Evolutionary conservation across 2,797 vertebrate species (phyloP), one percentile per base, ranked within the genome.

Genomic region (Thamnophis elegans): DNA sequence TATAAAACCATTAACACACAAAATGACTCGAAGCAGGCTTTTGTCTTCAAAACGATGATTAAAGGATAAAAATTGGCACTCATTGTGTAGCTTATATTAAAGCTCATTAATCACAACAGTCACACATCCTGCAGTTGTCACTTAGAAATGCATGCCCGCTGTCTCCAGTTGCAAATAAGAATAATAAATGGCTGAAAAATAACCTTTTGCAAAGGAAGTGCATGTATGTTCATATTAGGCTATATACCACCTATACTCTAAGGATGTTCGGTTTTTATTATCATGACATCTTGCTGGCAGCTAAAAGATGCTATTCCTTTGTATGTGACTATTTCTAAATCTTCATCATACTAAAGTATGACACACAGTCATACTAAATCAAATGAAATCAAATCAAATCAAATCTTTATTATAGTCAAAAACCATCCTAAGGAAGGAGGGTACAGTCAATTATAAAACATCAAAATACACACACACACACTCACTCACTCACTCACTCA

Each of bases 11-110:
- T 91, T 91, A 94, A 59, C 59, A 90, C 89, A 82, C 55, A 68
- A 82, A 94, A 59, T 88, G n/a, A 90, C 93, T 89, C 91, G 56
- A 59, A 94, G 68, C 65, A 94, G 94, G 85, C 26, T 89, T 94
- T 95, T 94, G 94, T 86, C 91, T 95, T 92, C 42, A 85, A 92
- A 87, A 0, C 0, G 65, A 78, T 62, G 36, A 16, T 88, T 95
- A 78, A 88, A 94, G 91, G 91, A 90, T 92, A 92, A 93, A 82
- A 89, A 91, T 82, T 53, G 88, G 93, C 53, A 65, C 22, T 14
- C 36, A 88, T 92, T 91, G 0, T 0, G 54, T 94, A 53, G 22
- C 82, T 62, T 89, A 53, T 95, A 89, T 92, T 95, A 94, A 95
- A 93, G 56, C 55, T 89, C 22, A 20, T 92, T 92, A 95, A 87